Conservation (phyloP, 2,888 invertebrate genomes). For the Onthophagus sagittarius region DNA sequence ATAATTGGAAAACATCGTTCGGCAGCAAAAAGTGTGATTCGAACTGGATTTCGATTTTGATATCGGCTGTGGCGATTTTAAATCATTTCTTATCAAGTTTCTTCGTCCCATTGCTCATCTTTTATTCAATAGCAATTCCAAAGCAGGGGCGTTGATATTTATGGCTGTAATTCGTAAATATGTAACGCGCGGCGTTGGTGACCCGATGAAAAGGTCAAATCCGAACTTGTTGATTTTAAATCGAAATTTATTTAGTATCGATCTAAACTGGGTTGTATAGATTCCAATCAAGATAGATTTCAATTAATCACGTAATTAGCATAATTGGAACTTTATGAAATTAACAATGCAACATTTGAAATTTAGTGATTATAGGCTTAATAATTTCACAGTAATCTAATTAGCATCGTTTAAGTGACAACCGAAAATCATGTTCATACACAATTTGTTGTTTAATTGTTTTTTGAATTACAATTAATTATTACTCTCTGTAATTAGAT, state of each 20-base stretch:
- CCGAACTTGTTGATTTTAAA: not conserved
- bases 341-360: too few relatives aligned
- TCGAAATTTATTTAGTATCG: not conserved
- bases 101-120: not conserved
- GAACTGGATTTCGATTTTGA: not conserved
- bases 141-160: not conserved
- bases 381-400: too few relatives aligned
- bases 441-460: too few relatives aligned
- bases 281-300: not conserved
- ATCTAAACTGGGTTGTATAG: not conserved
- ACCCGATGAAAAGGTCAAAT: not conserved
- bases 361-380: too few relatives aligned
- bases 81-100: not conserved
- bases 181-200: not conserved
- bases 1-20: not conserved
- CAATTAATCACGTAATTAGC: not conserved
- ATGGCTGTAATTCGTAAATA: not conserved
- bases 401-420: too few relatives aligned
- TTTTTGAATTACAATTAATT: too few relatives aligned
- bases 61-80: not conserved
- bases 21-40: not conserved
- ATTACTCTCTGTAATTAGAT: too few relatives aligned
- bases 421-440: too few relatives aligned
- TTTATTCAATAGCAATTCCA: not conserved
- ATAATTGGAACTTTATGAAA: not conserved